Evolutionary conservation across 2,888 invertebrate species (phyloP).

Genomic region (Rhogogaster chlorosoma): DNA sequence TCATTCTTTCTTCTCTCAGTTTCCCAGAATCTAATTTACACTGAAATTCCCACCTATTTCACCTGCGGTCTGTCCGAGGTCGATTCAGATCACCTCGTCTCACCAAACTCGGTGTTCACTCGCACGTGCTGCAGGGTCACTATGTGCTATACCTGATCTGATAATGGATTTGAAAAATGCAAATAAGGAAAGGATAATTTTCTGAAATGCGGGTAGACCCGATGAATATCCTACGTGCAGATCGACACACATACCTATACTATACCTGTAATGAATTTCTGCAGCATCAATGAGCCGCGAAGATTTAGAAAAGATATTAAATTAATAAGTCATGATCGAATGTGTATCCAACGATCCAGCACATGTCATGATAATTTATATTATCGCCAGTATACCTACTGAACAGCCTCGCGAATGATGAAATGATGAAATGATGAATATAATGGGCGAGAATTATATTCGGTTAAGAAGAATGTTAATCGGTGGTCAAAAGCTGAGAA

Average conservation of each 20-base stretch:
- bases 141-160: background rate
- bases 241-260: background rate
- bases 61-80: background rate
- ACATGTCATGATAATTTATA: background rate
- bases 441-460: background rate
- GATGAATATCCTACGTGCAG: background rate
- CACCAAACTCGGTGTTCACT: background rate
- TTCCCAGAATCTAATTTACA: background rate
- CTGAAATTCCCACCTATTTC: background rate
- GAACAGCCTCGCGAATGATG: background rate
- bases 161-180: background rate
- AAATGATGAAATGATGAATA: background rate
- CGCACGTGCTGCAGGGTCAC: background rate
- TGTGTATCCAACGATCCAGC: background rate
- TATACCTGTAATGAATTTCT: no score
- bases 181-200: background rate
- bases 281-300: background rate
- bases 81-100: background rate
- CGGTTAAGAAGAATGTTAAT: background rate
- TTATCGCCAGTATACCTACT: background rate
- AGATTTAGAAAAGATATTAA: background rate
- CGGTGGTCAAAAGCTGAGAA: background rate
- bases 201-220: background rate
- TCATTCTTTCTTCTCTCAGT: background rate
- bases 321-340: background rate